Conservation (phyloP, 2,797 vertebrate species). For the Oreochromis grahami region DNA sequence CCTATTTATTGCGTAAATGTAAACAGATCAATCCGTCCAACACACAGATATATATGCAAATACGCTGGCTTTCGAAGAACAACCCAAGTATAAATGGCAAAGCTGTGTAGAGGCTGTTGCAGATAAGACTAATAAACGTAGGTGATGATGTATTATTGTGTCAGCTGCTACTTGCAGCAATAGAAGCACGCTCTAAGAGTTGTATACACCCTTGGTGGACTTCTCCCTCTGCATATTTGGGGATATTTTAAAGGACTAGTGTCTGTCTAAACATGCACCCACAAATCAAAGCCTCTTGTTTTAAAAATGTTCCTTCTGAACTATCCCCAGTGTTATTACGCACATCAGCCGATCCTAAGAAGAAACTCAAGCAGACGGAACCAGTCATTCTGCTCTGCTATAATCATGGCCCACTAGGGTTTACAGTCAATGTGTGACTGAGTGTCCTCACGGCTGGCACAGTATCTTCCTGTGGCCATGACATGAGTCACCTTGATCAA, state of each 20-base stretch:
- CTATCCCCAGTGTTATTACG: neutral
- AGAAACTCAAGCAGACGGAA: neutral
- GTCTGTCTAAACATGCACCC: neutral
- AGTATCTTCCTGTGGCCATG: slow-evolving; percentile 59
- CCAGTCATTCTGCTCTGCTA: slow-evolving; percentile 1
- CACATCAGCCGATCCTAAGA: neutral
- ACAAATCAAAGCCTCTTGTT: neutral
- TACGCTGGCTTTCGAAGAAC: neutral
- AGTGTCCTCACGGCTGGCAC: slow-evolving; percentile 42
- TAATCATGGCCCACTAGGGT: slow-evolving; percentile 21
- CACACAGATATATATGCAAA: neutral
- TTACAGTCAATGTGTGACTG: slow-evolving; percentile 18
- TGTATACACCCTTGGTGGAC: neutral
- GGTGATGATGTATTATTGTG: neutral
- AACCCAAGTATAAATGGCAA: neutral
- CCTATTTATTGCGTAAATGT: neutral
- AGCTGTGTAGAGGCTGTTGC: neutral
- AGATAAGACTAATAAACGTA: neutral
- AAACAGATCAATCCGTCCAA: neutral
- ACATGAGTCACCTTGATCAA: slow-evolving; percentile 70
- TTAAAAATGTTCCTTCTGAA: neutral
- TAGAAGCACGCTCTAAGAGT: neutral
- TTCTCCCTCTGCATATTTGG: neutral
- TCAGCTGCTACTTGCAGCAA: neutral
- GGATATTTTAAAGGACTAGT: neutral